A percentile compares a stretch with the other conserved stretches of the same genome.
Conservation (phyloP, 2,888 invertebrate genomes). For the Heliconius hortense region DNA sequence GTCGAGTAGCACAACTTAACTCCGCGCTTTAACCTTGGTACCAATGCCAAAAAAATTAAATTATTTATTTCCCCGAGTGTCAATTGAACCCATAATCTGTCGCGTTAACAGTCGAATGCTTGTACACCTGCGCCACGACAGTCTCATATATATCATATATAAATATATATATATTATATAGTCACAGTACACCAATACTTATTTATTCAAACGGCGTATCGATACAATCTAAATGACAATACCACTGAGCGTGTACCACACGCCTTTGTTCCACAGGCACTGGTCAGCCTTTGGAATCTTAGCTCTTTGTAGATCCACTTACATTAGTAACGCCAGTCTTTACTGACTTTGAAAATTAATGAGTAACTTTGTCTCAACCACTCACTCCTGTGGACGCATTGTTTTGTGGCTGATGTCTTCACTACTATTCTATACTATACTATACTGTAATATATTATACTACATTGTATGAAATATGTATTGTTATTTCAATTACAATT, state of each 20-base stretch:
- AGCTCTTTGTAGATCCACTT: conserved; percentile 54
- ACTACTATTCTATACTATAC: conserved; percentile 39
- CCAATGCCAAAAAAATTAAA: no score
- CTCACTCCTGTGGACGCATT: conserved; percentile 58
- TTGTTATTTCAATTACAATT: conserved; percentile 26
- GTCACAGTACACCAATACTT: conserved; percentile 45
- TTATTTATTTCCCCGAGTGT: no score
- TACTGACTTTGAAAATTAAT: conserved; percentile 75
- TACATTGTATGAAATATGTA: conserved; percentile 44
- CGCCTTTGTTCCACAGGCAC: conserved; percentile 52
- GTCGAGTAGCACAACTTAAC: no score
- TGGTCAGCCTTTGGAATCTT: conserved; percentile 52
- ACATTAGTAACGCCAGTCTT: conserved; percentile 56
- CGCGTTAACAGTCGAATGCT: no score
- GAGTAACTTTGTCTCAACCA: conserved; percentile 63
- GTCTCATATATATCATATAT: no score
- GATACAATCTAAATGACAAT: conserved; percentile 68
- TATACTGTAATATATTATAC: background rate
- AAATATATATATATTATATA: background rate
- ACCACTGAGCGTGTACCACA: conserved; percentile 66
- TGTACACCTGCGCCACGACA: no score
- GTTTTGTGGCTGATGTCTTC: conserved; percentile 48
- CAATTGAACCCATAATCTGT: no score
- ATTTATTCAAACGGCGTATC: conserved; percentile 55
- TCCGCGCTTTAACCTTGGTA: no score